Percentiles rank a stretch among this genome's conserved stretches.
These are phyloP conservation scores for Polydrusus pterygomalis DNA, from an alignment of 2,888 invertebrate species.

Conservation along the genomic window DNA sequence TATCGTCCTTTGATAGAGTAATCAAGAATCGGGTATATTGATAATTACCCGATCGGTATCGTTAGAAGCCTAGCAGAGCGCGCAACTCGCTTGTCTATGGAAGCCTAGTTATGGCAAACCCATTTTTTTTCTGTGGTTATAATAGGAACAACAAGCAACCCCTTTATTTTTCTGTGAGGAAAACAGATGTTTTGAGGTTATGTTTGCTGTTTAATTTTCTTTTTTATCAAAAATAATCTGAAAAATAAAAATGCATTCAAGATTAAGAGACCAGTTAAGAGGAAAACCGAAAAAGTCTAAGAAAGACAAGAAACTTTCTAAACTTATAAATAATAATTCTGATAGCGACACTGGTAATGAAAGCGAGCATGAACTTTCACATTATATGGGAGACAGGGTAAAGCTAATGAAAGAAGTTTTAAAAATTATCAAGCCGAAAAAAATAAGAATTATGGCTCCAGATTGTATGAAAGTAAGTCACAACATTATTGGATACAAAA, in stretches of 20 bases:
- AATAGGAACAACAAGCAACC: no score
- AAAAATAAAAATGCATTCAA: conserved; percentile 12
- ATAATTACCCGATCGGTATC: no score
- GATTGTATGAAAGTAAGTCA: conserved; percentile 67
- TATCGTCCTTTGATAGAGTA: no score
- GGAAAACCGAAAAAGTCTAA: conserved; percentile 43
- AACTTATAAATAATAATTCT: conserved; percentile 61
- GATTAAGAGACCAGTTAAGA: not conserved
- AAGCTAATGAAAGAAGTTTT: conserved; percentile 71
- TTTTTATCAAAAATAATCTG: no score
- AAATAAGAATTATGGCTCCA: conserved; percentile 70
- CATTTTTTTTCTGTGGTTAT: no score
- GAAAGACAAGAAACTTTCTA: conserved; percentile 62
- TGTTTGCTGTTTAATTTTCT: not conserved
- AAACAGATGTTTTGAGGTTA: not conserved
- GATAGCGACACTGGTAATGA: conserved; percentile 64
- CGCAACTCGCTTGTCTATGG: no score
- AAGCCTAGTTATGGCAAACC: no score
- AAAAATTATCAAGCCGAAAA: conserved; percentile 70
- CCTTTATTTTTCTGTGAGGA: no score
- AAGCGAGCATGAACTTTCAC: conserved; percentile 69
- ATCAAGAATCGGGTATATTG: no score
- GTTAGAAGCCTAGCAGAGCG: no score
- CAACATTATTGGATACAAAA: no score
- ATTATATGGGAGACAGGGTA: conserved; percentile 69